These are phyloP conservation scores for Podocnemis expansa DNA, from an alignment of 2,113 vertebrate genomes.

Conservation along the genomic window DNA sequence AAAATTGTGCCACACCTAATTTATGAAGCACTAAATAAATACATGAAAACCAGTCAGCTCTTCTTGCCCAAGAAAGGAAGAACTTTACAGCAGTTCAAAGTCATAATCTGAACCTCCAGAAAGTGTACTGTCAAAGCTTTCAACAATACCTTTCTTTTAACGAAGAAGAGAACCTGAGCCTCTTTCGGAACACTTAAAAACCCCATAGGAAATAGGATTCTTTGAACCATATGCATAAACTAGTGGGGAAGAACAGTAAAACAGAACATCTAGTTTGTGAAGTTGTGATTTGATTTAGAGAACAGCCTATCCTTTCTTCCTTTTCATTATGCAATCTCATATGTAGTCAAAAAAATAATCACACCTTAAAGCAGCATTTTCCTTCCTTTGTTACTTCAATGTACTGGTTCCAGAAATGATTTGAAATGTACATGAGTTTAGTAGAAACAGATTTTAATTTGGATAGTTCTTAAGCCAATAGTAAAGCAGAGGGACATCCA, in stretches of 20 bases:
- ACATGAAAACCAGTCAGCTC: neutral
- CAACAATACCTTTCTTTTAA: neutral
- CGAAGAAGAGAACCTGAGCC: neutral
- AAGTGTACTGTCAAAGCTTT: neutral
- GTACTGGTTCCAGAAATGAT: neutral
- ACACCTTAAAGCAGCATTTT: neutral
- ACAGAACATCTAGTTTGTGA: neutral
- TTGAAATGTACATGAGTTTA: neutral
- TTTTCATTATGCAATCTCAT: neutral
- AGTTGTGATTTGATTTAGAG: neutral
- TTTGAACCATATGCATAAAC: neutral
- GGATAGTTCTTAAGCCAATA: neutral
- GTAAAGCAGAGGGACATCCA: neutral
- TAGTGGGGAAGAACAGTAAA: neutral
- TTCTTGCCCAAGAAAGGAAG: neutral
- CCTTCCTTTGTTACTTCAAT: neutral
- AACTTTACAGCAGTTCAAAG: neutral
- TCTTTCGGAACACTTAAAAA: neutral
- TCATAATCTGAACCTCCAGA: neutral
- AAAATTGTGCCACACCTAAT: neutral
- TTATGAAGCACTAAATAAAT: neutral
- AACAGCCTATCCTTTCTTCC: neutral
- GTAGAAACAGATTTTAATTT: neutral
- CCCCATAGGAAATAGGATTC: neutral
- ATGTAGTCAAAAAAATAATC: slow-evolving; percentile 8